A percentile compares a stretch with the other conserved stretches of the same genome.
phyloP scores from a whole-genome alignment of 2,797 vertebrate genomes.

The Psittacula echo region DNA sequence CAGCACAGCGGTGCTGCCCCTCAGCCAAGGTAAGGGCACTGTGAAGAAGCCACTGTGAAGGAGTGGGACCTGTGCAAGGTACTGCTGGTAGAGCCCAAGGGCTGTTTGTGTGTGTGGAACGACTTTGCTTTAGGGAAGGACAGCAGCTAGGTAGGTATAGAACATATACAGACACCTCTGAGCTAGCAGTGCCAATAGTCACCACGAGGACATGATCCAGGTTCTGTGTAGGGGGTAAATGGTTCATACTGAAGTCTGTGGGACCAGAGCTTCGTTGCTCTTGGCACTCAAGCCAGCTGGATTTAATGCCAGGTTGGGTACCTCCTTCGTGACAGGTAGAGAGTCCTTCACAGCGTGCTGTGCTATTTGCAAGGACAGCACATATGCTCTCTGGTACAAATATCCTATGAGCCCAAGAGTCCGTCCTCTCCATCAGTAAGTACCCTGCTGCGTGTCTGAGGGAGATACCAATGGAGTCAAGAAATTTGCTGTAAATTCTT shows the following conservation, averaged over 20 bases:
- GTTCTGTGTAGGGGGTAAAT: not conserved
- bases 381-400: not conserved
- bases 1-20: not conserved
- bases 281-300: constrained; percentile 7
- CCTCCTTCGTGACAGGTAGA: not conserved
- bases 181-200: not conserved
- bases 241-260: constrained; percentile 8
- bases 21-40: not conserved
- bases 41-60: not conserved
- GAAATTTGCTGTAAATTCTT: not conserved
- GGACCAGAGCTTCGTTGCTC: not conserved
- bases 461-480: not conserved
- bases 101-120: not conserved
- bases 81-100: not conserved
- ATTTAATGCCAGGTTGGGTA: constrained; percentile 22
- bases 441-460: not conserved
- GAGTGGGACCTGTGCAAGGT: not conserved
- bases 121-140: not conserved
- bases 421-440: not conserved
- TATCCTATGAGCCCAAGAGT: not conserved
- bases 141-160: not conserved
- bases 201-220: not conserved
- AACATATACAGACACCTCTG: not conserved
- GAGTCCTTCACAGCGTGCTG: not conserved
- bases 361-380: constrained; percentile 19